These are phyloP conservation scores for Drosophila multiciliata DNA, from an alignment of 2,888 invertebrate species.

Conservation along the genomic window DNA sequence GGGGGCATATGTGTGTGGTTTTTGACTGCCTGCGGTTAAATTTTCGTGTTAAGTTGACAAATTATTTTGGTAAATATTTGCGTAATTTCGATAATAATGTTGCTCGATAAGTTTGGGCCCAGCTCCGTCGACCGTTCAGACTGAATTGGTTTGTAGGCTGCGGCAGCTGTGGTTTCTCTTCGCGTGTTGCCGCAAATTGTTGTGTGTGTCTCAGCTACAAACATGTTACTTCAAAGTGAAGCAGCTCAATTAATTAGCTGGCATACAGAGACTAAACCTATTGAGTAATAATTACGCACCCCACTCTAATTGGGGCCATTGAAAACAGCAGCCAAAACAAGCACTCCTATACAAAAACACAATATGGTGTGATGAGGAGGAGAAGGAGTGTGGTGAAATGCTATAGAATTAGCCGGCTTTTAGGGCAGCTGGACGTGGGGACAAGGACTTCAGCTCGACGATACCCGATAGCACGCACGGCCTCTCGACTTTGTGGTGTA, in stretches of 20 bases:
- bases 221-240: slow-evolving; percentile 34
- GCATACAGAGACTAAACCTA: slow-evolving; percentile 52
- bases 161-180: slow-evolving; percentile 59
- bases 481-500: slow-evolving; percentile 60
- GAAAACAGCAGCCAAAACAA: slow-evolving; percentile 55
- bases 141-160: slow-evolving; percentile 49
- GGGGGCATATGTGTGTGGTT: slow-evolving; percentile 21
- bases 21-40: slow-evolving; percentile 48
- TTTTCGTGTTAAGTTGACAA: slow-evolving; percentile 76
- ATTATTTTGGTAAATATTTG: slow-evolving; percentile 80
- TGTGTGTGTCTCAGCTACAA: slow-evolving; percentile 14
- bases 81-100: slow-evolving; percentile 73
- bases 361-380: background rate
- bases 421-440: background rate
- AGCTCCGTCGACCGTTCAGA: background rate
- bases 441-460: slow-evolving; percentile 3
- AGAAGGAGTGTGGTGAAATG: background rate
- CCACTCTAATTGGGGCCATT: slow-evolving; percentile 57
- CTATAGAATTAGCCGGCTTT: slow-evolving; percentile 18
- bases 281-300: slow-evolving; percentile 74
- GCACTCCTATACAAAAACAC: slow-evolving; percentile 61
- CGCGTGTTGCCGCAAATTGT: slow-evolving; percentile 47
- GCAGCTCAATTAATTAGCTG: slow-evolving; percentile 70
- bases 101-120: slow-evolving; percentile 33
- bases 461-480: slow-evolving; percentile 40